Evolutionary conservation across 2,888 invertebrate species (phyloP).

Genomic region (Lithophane socia): DNA sequence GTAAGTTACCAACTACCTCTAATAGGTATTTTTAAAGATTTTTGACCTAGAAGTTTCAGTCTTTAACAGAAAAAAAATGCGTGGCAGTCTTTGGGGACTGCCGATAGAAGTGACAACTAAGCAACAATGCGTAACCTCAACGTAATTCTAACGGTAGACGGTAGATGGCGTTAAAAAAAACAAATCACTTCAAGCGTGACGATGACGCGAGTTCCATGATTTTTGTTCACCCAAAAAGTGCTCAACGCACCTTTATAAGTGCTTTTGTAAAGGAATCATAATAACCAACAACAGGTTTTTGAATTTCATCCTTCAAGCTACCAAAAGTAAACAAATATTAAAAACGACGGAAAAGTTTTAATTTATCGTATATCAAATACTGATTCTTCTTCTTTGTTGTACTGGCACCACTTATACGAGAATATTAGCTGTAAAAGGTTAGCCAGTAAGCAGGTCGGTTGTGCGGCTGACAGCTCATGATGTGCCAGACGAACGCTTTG

Average conservation of each 20-base stretch:
- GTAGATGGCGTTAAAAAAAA: no score
- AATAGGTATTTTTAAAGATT: neutral
- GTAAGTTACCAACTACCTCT: slow-evolving; percentile 91
- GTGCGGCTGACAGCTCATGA: neutral
- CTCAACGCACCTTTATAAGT: neutral
- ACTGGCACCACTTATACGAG: neutral
- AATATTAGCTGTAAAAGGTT: neutral
- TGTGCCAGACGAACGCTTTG: neutral
- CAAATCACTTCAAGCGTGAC: no score
- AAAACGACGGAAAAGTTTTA: neutral
- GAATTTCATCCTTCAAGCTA: neutral
- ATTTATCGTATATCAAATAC: no score
- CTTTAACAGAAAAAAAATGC: no score
- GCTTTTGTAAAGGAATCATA: neutral
- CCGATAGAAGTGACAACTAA: no score
- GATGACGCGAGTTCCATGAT: no score
- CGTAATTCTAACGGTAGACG: no score
- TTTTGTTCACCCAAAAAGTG: no score
- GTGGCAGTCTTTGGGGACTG: no score
- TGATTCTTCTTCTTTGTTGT: neutral
- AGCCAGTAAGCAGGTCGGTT: neutral
- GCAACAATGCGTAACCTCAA: no score
- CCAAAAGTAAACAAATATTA: neutral
- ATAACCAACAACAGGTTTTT: neutral
- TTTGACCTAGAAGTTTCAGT: neutral